Conservation (phyloP, 2,113 vertebrate genomes). For the Rhea pennata region DNA sequence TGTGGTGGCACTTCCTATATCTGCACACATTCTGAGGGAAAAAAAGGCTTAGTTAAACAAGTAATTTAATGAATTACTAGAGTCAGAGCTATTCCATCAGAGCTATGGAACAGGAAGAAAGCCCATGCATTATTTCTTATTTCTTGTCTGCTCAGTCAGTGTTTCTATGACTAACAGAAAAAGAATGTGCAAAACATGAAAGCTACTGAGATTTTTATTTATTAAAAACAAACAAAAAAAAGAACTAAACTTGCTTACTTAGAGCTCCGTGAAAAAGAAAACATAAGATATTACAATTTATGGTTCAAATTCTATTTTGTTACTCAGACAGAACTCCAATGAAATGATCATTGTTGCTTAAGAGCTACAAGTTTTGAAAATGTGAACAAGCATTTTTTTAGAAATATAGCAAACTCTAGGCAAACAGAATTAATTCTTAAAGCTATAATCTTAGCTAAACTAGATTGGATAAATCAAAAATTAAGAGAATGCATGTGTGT, state of each 20-base stretch:
- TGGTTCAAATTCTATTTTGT: neutral
- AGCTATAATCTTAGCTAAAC: neutral
- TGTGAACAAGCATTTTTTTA: neutral
- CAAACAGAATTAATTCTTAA: neutral
- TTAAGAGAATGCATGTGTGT: neutral
- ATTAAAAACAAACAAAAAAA: neutral
- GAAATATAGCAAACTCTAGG: neutral
- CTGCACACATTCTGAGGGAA: neutral
- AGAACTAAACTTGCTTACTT: neutral
- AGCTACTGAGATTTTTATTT: neutral
- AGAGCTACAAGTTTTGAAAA: neutral
- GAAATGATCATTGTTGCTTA: neutral
- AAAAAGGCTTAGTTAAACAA: neutral
- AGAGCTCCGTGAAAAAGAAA: neutral
- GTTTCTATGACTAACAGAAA: neutral
- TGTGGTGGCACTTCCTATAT: neutral
- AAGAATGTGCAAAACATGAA: neutral
- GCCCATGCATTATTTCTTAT: neutral
- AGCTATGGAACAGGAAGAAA: neutral
- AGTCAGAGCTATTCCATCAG: neutral
- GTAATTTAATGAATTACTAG: neutral
- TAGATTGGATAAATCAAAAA: neutral
- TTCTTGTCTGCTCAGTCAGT: neutral
- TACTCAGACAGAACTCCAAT: neutral
- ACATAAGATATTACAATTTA: neutral